These are phyloP conservation scores for Drosophila affinis DNA, from an alignment of 2,888 invertebrate species.

Conservation along the genomic window DNA sequence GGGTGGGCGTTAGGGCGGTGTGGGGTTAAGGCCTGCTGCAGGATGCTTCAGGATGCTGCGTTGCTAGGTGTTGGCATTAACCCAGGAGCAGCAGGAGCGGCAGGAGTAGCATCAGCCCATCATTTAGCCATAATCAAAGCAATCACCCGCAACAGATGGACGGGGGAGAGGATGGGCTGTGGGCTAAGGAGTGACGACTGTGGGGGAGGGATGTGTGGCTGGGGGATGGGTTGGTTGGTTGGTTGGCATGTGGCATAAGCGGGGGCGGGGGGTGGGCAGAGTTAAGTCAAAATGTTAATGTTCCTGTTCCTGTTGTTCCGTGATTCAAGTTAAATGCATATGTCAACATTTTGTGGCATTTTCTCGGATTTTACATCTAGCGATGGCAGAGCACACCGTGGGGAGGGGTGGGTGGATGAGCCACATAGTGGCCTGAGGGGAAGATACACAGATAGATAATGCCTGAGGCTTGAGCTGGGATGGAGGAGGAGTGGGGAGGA, in stretches of 20 bases:
- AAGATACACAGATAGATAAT: neutral
- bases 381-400: neutral
- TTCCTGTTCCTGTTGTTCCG: constrained; percentile 6
- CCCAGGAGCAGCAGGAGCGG: constrained; percentile 12
- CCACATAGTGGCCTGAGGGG: neutral
- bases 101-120: constrained; percentile 25
- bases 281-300: constrained; percentile 39
- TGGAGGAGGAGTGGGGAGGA: neutral
- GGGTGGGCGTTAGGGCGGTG: too few relatives aligned
- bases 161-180: constrained; percentile 5
- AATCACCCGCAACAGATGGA: constrained; percentile 36
- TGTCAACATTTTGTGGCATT: constrained; percentile 52
- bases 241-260: neutral
- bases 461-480: neutral
- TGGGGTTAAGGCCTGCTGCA: constrained; percentile 20
- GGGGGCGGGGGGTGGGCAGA: neutral
- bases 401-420: neutral
- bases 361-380: constrained; percentile 27
- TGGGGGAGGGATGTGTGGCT: neutral
- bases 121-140: constrained; percentile 46
- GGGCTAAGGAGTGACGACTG: constrained; percentile 7
- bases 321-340: constrained; percentile 44
- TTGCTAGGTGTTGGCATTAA: constrained; percentile 70
- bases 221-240: neutral
- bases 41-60: constrained; percentile 40